These are phyloP conservation scores for Neolamprologus sp. DNA, from an alignment of 2,113 vertebrate species.

Conservation along the genomic window DNA sequence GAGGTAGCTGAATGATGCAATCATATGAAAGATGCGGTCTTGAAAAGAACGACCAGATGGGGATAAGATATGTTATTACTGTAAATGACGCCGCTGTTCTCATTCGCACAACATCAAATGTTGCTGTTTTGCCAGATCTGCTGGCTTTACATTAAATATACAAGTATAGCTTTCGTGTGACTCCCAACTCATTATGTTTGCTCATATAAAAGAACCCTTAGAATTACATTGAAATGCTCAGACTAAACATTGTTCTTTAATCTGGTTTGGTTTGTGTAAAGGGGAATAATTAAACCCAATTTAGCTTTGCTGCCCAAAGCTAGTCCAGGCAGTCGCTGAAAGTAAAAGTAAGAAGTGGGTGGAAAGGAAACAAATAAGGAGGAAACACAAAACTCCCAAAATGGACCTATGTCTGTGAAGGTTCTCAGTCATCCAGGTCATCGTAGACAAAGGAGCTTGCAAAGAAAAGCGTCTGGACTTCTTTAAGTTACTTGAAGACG, in stretches of 20 bases:
- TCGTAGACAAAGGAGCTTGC: no score
- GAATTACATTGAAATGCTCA: neutral
- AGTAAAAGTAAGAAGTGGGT: neutral
- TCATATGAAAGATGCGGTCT: neutral
- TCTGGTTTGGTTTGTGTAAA: neutral
- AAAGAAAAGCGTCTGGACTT: no score
- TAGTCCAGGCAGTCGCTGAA: neutral
- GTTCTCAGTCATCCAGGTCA: no score
- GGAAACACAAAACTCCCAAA: neutral
- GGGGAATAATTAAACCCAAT: neutral
- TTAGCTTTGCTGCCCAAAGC: neutral
- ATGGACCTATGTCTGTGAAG: accelerated
- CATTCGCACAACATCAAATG: neutral
- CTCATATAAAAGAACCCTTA: neutral
- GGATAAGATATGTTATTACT: neutral
- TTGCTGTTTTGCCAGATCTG: neutral
- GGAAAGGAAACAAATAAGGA: neutral
- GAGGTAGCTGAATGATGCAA: accelerated
- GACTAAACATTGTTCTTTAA: neutral
- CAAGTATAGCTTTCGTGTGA: neutral
- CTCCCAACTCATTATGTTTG: neutral
- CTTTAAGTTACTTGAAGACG: no score
- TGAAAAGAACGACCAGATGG: neutral
- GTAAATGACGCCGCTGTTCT: neutral
- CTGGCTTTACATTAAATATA: neutral